phyloP scores from a whole-genome alignment of 2,888 invertebrate genomes.

The Andricus quercusramuli region DNA sequence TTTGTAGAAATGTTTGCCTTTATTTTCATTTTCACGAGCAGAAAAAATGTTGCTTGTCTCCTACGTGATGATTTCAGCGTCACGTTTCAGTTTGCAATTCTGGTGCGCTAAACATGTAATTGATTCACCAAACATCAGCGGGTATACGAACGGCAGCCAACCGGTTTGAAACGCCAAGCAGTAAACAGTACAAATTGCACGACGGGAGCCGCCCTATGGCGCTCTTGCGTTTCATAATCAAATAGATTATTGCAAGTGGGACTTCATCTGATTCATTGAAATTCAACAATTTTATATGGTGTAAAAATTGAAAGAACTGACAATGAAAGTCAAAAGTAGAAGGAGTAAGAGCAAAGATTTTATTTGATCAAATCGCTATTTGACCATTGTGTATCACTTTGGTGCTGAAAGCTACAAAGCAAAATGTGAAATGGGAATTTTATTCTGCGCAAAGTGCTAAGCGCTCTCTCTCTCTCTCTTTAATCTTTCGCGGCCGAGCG shows the following conservation, averaged over 20 bases:
- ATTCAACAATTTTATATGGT: background rate
- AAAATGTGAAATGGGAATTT: constrained; percentile 59
- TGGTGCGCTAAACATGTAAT: constrained; percentile 59
- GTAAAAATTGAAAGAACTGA: background rate
- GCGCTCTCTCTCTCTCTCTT: background rate
- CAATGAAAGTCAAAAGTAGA: constrained; percentile 25
- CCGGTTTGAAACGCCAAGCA: constrained; percentile 45
- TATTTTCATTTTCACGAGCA: background rate
- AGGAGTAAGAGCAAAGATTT: constrained; percentile 25
- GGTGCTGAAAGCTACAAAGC: constrained; percentile 52
- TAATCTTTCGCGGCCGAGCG: constrained; percentile 6
- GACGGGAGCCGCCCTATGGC: constrained; percentile 30
- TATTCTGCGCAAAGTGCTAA: constrained; percentile 52
- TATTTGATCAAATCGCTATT: constrained; percentile 41
- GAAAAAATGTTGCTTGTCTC: constrained; percentile 5
- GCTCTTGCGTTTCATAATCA: background rate
- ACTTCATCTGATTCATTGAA: constrained; percentile 21
- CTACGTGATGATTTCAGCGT: constrained; percentile 1
- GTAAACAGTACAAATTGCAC: constrained; percentile 45
- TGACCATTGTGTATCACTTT: constrained; percentile 55
- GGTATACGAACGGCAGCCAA: constrained; percentile 46
- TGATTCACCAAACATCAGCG: constrained; percentile 62
- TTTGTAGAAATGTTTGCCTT: background rate
- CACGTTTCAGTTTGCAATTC: constrained; percentile 9
- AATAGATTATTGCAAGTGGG: constrained; percentile 28